Percentiles rank a stretch among this genome's conserved stretches.
Evolutionary conservation across 2,888 invertebrate species (phyloP).

Genomic region (Venustoraphidia nigricollis): DNA sequence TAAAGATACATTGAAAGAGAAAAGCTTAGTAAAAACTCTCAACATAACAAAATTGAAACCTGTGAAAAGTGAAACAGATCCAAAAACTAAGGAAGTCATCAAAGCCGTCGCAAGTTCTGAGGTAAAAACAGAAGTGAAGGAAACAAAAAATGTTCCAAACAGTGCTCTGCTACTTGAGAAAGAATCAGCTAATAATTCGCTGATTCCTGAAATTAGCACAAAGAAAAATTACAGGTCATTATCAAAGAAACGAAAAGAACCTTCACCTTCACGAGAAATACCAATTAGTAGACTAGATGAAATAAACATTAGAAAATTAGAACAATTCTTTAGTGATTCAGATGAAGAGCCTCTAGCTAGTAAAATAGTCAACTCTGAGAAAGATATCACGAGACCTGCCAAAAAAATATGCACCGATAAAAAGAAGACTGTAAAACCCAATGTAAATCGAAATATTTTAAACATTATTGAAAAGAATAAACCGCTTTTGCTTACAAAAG

Average conservation of each 20-base stretch:
- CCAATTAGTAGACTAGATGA: slow-evolving; percentile 2
- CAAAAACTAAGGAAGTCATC: too few relatives aligned
- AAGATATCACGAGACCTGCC: slow-evolving; percentile 12
- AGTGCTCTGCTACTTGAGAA: too few relatives aligned
- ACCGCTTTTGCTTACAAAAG: slow-evolving; percentile 2
- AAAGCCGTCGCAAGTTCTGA: too few relatives aligned
- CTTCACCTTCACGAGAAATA: slow-evolving; percentile 7
- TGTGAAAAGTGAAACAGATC: too few relatives aligned
- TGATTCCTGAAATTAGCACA: neutral
- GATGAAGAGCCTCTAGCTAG: slow-evolving; percentile 48
- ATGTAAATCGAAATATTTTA: slow-evolving; percentile 1
- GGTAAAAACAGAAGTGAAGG: too few relatives aligned
- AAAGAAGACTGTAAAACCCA: slow-evolving; percentile 6
- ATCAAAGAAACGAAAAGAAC: slow-evolving; percentile 1
- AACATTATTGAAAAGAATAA: slow-evolving; percentile 2
- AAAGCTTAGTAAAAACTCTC: too few relatives aligned
- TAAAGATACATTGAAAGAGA: too few relatives aligned
- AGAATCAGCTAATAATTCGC: too few relatives aligned
- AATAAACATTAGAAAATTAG: slow-evolving; percentile 15
- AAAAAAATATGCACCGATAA: slow-evolving; percentile 5
- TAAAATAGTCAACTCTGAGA: slow-evolving; percentile 29
- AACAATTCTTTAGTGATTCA: slow-evolving; percentile 41
- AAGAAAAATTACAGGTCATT: slow-evolving; percentile 14
- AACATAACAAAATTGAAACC: too few relatives aligned
- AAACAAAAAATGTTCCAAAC: too few relatives aligned